Conservation (phyloP, 2,797 vertebrate species). For the Pseudocheirus occidentalis region DNA sequence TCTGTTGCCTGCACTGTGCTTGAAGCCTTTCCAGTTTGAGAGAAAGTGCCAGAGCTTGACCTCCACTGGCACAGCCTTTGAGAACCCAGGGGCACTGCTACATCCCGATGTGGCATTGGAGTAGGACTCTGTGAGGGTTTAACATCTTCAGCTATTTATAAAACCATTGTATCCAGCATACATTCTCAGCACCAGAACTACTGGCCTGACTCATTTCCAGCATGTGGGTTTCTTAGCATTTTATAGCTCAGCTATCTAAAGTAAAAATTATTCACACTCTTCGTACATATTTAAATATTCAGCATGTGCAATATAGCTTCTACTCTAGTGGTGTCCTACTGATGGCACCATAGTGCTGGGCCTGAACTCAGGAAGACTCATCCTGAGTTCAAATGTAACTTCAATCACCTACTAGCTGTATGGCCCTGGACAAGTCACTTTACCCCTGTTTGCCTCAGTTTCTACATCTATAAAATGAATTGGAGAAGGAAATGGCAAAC, state of each 20-base stretch:
- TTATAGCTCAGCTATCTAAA: constrained; percentile 11
- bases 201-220: constrained; percentile 5
- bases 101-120: neutral
- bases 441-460: neutral
- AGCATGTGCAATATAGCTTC: neutral
- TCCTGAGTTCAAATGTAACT: neutral
- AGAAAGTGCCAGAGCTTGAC: neutral
- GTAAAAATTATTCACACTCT: neutral
- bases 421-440: neutral
- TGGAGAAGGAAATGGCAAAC: neutral
- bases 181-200: neutral
- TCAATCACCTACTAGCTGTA: neutral
- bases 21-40: neutral
- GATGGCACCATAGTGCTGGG: neutral
- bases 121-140: neutral
- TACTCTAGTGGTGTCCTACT: neutral
- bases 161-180: neutral
- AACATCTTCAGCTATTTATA: neutral
- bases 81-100: neutral
- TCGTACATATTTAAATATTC: constrained; percentile 36
- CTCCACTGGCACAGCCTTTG: neutral
- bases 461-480: neutral
- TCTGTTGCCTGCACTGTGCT: neutral
- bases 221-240: neutral
- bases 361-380: neutral